These are phyloP conservation scores for Ectemnius lituratus DNA, from an alignment of 2,888 invertebrate genomes.

Conservation along the genomic window DNA sequence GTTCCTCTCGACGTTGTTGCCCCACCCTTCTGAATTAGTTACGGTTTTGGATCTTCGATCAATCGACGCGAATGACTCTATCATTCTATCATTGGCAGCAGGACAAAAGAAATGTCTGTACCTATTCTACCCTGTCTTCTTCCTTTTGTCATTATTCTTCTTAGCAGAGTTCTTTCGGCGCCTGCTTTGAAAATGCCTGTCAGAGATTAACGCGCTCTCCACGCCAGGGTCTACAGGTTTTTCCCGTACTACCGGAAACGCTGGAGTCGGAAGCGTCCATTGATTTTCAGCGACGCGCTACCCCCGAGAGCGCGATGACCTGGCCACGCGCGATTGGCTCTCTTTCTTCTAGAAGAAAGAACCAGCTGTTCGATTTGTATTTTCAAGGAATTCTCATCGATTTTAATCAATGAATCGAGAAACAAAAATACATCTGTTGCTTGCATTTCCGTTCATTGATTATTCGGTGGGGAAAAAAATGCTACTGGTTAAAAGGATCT, in stretches of 20 bases:
- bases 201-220: conserved; percentile 27
- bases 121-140: not conserved
- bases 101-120: not conserved
- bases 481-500: no score
- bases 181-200: conserved; percentile 3
- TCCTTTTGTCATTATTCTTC: no score
- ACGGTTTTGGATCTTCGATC: not conserved
- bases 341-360: conserved; percentile 18
- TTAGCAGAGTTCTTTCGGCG: not conserved
- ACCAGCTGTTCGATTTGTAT: conserved; percentile 1
- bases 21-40: not conserved
- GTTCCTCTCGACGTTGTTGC: not conserved
- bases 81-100: not conserved
- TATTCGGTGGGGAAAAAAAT: no score
- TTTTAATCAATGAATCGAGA: conserved; percentile 11
- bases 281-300: conserved; percentile 49
- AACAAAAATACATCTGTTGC: no score
- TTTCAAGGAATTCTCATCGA: conserved; percentile 10
- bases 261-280: conserved; percentile 35
- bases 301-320: conserved; percentile 27
- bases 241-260: conserved; percentile 49
- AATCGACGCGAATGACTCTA: not conserved
- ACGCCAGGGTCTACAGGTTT: conserved; percentile 16
- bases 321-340: conserved; percentile 33
- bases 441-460: no score